Evolutionary conservation across 2,113 vertebrate genomes (phyloP), one percentile per base, ranked within the genome.

Genomic region (Willisornis vidua): DNA sequence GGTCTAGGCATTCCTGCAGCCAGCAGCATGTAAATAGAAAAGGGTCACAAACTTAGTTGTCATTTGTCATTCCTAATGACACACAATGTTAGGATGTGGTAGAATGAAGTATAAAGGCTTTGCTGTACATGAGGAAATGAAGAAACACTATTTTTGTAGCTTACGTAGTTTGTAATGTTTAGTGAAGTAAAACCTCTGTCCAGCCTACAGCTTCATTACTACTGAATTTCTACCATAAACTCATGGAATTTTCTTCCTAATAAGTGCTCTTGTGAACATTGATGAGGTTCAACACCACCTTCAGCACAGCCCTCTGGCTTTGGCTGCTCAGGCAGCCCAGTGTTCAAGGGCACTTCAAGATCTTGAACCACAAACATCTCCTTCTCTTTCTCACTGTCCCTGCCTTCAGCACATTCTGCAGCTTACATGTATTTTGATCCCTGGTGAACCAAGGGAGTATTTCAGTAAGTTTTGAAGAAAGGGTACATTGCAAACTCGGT

Each of bases 21-120:
- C 73, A 91, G 66, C 23, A 85, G 14, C 49, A 72, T 49, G 55
- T 94, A 45, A 83, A 93, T 96, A 91, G 87, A 93, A 96, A 96
- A 89, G 7, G 8, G 76, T 92, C 59, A 93, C 85, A 84, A 77
- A 59, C 45, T 43, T 86, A 84, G 82, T 84, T 89, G 80, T 84
- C 48, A 57, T 72, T 86, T 88, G 83, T 95, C 59, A 54, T 92
- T 51, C 28, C 12, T 90, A 90, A 68, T 93, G 85, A 94, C 86
- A 89, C 90, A 91, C 35, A 33, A 23, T 79, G 55, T 87, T 91
- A 89, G 75, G 66, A 96, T 91, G 93, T 77, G 82, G 89, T 55
- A 74, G 89, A 93, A 84, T 1, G 3, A 74, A 96, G 51, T 76
- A 68, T 31, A 63, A 90, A 94, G 48, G 33, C 61, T 85, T 74